Evolutionary conservation across 2,888 invertebrate genomes (phyloP).

Genomic region (Pachliopta kotzebuea): DNA sequence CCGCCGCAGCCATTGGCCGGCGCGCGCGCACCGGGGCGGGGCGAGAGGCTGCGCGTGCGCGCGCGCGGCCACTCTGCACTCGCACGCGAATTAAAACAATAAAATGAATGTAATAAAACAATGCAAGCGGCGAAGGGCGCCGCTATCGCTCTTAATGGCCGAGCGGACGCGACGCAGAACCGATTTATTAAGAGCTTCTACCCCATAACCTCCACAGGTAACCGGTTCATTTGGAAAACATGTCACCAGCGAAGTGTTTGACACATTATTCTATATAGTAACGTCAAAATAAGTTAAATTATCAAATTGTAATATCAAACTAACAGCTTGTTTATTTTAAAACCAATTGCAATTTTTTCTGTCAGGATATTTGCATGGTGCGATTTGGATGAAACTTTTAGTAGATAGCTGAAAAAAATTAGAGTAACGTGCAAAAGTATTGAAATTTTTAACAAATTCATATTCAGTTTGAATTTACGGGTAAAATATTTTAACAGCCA

Average conservation of each 20-base stretch:
- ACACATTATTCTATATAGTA: too few relatives aligned
- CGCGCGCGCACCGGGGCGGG: slow-evolving; percentile 52
- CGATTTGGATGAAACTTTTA: too few relatives aligned
- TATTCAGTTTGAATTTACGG: too few relatives aligned
- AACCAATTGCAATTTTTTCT: too few relatives aligned
- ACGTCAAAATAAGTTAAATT: too few relatives aligned
- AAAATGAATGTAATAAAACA: slow-evolving; percentile 79
- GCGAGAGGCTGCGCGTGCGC: slow-evolving; percentile 76
- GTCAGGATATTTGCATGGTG: too few relatives aligned
- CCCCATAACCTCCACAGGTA: slow-evolving; percentile 30
- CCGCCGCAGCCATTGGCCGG: slow-evolving; percentile 59
- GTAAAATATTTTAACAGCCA: too few relatives aligned
- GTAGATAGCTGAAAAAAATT: too few relatives aligned
- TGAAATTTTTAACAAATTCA: too few relatives aligned
- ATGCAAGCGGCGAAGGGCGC: slow-evolving; percentile 68
- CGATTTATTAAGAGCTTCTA: slow-evolving; percentile 64
- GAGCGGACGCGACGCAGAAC: slow-evolving; percentile 62
- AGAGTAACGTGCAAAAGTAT: too few relatives aligned
- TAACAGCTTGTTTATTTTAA: too few relatives aligned
- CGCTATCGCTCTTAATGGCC: slow-evolving; percentile 76
- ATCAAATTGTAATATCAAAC: too few relatives aligned
- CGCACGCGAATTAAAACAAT: slow-evolving; percentile 80
- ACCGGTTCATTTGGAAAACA: not conserved
- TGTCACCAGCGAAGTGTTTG: not conserved
- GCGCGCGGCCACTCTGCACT: slow-evolving; percentile 80